Conservation (phyloP, 1,140 invertebrate species). For the Pogonus chalceus region DNA sequence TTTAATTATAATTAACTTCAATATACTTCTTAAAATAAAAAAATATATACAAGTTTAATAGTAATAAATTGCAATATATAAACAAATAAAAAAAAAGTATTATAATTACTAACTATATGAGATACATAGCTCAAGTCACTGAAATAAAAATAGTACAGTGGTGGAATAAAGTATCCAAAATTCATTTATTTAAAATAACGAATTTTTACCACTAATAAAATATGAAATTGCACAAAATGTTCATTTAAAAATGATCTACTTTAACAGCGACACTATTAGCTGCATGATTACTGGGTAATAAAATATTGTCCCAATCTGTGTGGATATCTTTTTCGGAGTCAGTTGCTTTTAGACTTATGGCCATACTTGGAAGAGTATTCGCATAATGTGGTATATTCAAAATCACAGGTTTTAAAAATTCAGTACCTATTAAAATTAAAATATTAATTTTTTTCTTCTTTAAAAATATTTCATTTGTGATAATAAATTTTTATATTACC, state of each 20-base stretch:
- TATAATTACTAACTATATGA: too few species aligned
- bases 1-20: too few species aligned
- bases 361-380: slow-evolving; percentile 57
- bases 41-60: too few species aligned
- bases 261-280: slow-evolving; percentile 78
- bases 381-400: slow-evolving; percentile 67
- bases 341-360: slow-evolving; percentile 67
- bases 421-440: slow-evolving; percentile 42
- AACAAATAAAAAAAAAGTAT: too few species aligned
- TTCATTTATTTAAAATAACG: too few species aligned
- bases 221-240: not conserved
- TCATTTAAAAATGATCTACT: slow-evolving; percentile 72
- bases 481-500: slow-evolving; percentile 39
- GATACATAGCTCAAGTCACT: too few species aligned
- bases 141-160: too few species aligned
- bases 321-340: slow-evolving; percentile 60
- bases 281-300: slow-evolving; percentile 62
- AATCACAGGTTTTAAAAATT: slow-evolving; percentile 79
- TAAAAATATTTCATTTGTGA: slow-evolving; percentile 2
- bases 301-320: slow-evolving; percentile 66
- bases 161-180: too few species aligned
- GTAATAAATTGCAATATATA: too few species aligned
- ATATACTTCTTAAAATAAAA: too few species aligned
- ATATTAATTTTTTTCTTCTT: too few species aligned
- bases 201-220: too few species aligned